Evolutionary conservation across 1,140 invertebrate species (phyloP), one percentile per base, ranked within the genome.

Genomic region (Drosophila lacteicornis): DNA sequence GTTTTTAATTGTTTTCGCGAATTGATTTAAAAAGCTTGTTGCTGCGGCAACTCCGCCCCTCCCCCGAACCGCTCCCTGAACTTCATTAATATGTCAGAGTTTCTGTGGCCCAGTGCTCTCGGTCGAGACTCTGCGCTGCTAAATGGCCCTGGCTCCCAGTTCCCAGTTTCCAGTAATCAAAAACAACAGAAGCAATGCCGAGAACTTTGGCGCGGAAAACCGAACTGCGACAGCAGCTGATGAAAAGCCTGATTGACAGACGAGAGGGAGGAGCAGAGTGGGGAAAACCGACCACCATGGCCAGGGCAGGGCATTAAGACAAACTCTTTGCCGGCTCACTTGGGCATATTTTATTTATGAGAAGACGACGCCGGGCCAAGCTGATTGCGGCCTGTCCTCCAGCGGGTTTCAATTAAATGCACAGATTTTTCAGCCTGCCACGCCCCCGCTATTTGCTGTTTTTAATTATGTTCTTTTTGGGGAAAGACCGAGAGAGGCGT

Each of bases 261-360:
- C 8, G 49, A 27, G n/a, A 27, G 33, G 27, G 19, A 17, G n/a
- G 19, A 17, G n/a, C 9, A 13, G 36, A 7, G 15, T 8, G 65
- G 36, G 42, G 19, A 25, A 45, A 67, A 47, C 42, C 43, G n/a
- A 49, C 22, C 33, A 11, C 49, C 50, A 33, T 5, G 36, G 15
- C 19, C 45, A 33, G 70, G 71, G 71, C 27, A 40, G 56, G 49
- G 56, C 56, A 61, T 79, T 62, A 78, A 77, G 75, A 58, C 75
- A 61, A 79, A 59, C 75, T 70, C 75, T 73, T 73, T 70, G 65
- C 69, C 75, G 60, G 66, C 61, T 59, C 58, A 33, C 38, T 53
- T 55, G 45, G 73, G 69, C 80, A 73, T 87, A 83, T 84, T 87
- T 88, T 90, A 88, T 88, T 88, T 90, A 88, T 90, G 74, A 75